Evolutionary conservation across 2,113 vertebrate species (phyloP).

Genomic region (Hepsetus odoe): DNA sequence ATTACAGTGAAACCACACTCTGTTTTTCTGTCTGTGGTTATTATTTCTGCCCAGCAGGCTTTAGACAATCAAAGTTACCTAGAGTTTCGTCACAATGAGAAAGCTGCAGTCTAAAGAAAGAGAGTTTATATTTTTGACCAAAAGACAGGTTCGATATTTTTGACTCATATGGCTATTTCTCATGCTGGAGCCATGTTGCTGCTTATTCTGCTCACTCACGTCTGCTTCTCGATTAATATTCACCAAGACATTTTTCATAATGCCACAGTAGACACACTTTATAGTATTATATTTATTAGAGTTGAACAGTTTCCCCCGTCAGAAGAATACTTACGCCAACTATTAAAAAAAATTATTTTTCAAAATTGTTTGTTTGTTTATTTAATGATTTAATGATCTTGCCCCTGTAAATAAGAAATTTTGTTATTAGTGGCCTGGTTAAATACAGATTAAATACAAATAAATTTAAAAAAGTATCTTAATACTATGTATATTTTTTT

Average conservation of each 20-base stretch:
- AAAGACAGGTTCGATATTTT: slow-evolving; percentile 21
- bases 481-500: no score
- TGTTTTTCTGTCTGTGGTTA: background rate
- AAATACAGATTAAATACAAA: no score
- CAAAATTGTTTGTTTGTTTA: no score
- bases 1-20: background rate
- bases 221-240: background rate
- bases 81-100: slow-evolving; percentile 8
- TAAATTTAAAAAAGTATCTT: no score
- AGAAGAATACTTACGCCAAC: no score
- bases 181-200: background rate
- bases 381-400: no score
- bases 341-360: no score
- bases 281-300: no score
- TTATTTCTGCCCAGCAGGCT: slow-evolving; percentile 7
- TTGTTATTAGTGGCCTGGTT: no score
- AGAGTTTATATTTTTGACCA: slow-evolving; percentile 5
- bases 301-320: no score
- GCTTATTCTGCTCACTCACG: background rate
- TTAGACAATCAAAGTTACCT: background rate
- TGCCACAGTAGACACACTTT: background rate
- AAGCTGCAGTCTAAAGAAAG: slow-evolving; percentile 1
- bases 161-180: slow-evolving; percentile 8
- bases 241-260: background rate
- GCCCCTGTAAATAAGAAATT: no score